Base-by-base conservation (phyloP, 2,888 invertebrate genomes). In the Apoda limacodes region DNA sequence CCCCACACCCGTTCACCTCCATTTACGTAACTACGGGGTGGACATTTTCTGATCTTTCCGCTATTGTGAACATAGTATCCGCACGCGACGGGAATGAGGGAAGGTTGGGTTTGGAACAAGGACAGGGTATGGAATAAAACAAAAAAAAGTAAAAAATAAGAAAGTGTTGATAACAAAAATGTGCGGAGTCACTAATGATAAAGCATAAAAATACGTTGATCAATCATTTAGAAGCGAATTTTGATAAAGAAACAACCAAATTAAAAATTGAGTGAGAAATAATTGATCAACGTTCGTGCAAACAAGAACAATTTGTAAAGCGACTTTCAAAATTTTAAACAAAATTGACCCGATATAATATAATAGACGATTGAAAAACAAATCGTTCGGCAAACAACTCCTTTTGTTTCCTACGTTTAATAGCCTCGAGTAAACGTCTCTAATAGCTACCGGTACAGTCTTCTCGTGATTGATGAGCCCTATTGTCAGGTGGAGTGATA, bases 401-500 rank as follows among this genome's bases (percentile, higher is more conserved):
- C 62, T 68, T 65, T 69, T 69, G 66, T 69, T 54, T 50, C 55
- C 55, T 42, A 40, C 46, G 55, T 54, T 52, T 57, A 66, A 65
- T 61, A 59, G 62, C 54, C 57, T 53, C 58, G 50, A 61, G 60
- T 60, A 55, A 52, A 55, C 56, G 58, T 47, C 41, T n/a, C n/a
- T 50, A 48, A 50, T 47, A 45, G 50, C 50, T 47, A 54, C 52
- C 55, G 50, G 41, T 46, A 50, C 52, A 54, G 55, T 55, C 52
- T 47, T 47, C 52, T 43, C 48, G 58, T 78, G 78, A 78, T 80
- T 75, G 76, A 78, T 80, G 72, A 62, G 53, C 48, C 54, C 62
- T 66, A 69, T 69, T 69, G 69, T 70, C 69, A 67, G 68, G 65
- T 67, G 50, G 55, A 52, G 54, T 58, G 70, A 68, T 70, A 67